Evolutionary conservation across 2,113 vertebrate species (phyloP).

Genomic region (Sebastes fasciatus): DNA sequence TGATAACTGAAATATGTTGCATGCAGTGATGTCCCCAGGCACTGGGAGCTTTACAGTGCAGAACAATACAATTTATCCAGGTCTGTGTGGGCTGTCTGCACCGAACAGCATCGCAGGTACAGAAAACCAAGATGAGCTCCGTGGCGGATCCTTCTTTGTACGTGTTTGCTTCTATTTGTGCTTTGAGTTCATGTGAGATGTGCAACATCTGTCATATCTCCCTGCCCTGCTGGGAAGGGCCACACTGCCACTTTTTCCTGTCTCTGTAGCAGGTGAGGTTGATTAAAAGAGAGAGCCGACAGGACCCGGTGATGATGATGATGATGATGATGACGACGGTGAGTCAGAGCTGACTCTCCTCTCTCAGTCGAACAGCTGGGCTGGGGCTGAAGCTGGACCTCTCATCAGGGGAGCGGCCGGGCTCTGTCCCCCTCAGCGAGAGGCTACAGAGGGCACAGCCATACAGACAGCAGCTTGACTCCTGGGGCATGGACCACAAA

Average conservation of each 20-base stretch:
- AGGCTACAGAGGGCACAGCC: slow-evolving; percentile 65
- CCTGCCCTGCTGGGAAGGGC: not conserved
- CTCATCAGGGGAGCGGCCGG: slow-evolving; percentile 41
- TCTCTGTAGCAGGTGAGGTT: slow-evolving; percentile 45
- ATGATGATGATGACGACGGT: not conserved
- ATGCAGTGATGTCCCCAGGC: slow-evolving; percentile 29
- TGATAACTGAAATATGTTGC: slow-evolving; percentile 45
- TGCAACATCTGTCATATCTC: slow-evolving; percentile 38
- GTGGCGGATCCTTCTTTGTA: slow-evolving; percentile 22
- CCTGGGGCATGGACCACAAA: slow-evolving; percentile 69
- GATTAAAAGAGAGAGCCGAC: slow-evolving; percentile 46
- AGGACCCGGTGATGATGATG: slow-evolving; percentile 14
- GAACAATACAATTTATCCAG: slow-evolving; percentile 41
- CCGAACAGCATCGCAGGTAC: slow-evolving; percentile 56
- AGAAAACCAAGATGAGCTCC: slow-evolving; percentile 42
- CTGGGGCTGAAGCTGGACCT: slow-evolving; percentile 46
- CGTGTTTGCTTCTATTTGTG: slow-evolving; percentile 12
- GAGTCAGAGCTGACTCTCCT: slow-evolving; percentile 53
- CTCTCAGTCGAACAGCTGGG: slow-evolving; percentile 59
- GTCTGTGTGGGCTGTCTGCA: slow-evolving; percentile 13
- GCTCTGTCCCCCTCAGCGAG: slow-evolving; percentile 49
- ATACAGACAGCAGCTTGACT: slow-evolving; percentile 76
- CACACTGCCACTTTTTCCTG: slow-evolving; percentile 20
- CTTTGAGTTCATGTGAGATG: slow-evolving; percentile 39
- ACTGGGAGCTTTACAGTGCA: slow-evolving; percentile 19